These are phyloP conservation scores for Cephalopachus bancanus DNA, from an alignment of 2,797 vertebrate species.

Conservation along the genomic window DNA sequence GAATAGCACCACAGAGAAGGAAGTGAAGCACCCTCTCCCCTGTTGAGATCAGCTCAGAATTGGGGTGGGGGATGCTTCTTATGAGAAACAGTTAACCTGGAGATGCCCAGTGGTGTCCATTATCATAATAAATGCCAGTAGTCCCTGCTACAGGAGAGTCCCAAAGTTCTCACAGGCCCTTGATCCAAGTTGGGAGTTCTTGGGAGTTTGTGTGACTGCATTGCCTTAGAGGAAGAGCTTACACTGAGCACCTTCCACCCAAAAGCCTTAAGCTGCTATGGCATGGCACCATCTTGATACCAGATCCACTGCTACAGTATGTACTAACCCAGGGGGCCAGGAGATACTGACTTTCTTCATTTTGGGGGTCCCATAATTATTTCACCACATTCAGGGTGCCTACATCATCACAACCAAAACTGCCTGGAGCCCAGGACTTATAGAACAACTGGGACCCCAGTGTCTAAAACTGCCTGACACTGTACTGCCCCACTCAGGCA, in stretches of 20 bases:
- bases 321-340: too few species aligned
- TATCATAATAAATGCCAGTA: not conserved
- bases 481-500: not conserved
- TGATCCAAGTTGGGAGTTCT: not conserved
- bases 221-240: not conserved
- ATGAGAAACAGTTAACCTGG: not conserved
- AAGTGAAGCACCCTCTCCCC: not conserved
- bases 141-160: not conserved
- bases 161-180: not conserved
- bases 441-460: not conserved
- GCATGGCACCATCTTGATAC: not conserved
- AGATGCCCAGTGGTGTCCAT: not conserved
- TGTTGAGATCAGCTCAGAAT: not conserved
- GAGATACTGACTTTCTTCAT: not conserved
- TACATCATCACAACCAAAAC: not conserved
- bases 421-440: not conserved
- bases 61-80: not conserved
- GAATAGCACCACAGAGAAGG: not conserved
- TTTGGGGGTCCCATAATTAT: not conserved
- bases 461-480: too few species aligned
- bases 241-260: not conserved
- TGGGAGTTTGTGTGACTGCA: not conserved
- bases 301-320: not conserved
- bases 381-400: not conserved
- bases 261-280: not conserved